Base-by-base conservation (phyloP, 2,888 invertebrate species). In the Autographa gamma region DNA sequence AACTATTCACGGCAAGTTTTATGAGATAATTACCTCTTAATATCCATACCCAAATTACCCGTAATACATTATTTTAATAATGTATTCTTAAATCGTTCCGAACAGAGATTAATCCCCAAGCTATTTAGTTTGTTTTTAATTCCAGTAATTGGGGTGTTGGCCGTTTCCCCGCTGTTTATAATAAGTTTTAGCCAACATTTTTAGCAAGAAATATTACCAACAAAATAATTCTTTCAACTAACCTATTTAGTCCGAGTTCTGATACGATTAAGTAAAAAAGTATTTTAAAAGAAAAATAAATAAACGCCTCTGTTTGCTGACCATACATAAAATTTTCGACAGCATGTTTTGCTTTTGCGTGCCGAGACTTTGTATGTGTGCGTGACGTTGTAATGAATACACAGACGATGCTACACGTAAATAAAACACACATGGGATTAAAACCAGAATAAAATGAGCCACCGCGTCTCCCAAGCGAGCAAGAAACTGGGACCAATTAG, bases 291-390 rank as follows among this genome's bases (percentile, higher is more conserved):
- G 72, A 79, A 82, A 81, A 66, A 70, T 56, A 81, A 84, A 80
- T 72, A 79, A 82, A 82, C 84, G 79, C 54, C 52, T 69, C 7
- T 70, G 62, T 80, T 75, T 90, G 88, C 84, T 79, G 81, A 88
- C 93, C 66, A 81, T 93, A 91, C 88, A 74, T 82, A 79, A 88
- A 87, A 92, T 91, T 91, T 92, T 93, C 92, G 92, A 91, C 91
- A 90, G 88, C 91, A 84, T 92, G 92, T 93, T 93, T 92, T 91
- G 92, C 89, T 92, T 92, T 93, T 90, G 93, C 93, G 93, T 93
- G 93, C 89, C 88, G 88, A 82, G 84, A 74, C 73, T 74, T 81
- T 76, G 80, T 82, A 78, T 86, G 86, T 86, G 87, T 91, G 91
- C 88, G 73, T 75, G 88, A 85, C 86, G 85, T 84, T 88, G 85